These are phyloP conservation scores for Zaprionus inermis DNA, from an alignment of 1,140 invertebrate genomes.

Conservation along the genomic window DNA sequence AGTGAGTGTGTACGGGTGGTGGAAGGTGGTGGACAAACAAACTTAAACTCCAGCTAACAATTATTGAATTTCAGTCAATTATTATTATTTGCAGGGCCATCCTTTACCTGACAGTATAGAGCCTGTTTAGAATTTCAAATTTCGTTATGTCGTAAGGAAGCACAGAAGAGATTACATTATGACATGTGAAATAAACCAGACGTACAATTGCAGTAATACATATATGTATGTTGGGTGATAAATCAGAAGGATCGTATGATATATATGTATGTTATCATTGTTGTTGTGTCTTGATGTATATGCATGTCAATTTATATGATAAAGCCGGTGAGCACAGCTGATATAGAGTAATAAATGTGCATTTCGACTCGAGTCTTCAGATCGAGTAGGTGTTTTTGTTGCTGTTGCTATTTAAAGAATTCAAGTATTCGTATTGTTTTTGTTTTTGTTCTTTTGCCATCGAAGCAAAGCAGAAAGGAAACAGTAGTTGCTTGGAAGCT, in stretches of 20 bases:
- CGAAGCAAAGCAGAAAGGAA: constrained; percentile 58
- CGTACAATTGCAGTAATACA: constrained; percentile 43
- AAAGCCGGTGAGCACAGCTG: constrained; percentile 51
- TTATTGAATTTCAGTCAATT: constrained; percentile 69
- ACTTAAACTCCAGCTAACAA: constrained; percentile 78
- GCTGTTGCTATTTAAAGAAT: constrained; percentile 49
- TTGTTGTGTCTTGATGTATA: constrained; percentile 38
- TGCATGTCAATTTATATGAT: constrained; percentile 76
- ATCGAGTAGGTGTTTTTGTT: constrained; percentile 51
- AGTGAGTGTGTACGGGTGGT: constrained; percentile 21
- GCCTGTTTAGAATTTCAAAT: constrained; percentile 63
- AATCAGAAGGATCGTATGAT: constrained; percentile 37
- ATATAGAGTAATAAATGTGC: constrained; percentile 45
- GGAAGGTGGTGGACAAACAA: constrained; percentile 60
- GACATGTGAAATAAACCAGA: constrained; percentile 56
- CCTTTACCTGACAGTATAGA: constrained; percentile 78
- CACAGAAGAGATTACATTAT: constrained; percentile 69
- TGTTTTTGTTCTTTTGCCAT: constrained; percentile 51
- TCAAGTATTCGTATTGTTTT: constrained; percentile 27
- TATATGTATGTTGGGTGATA: constrained; percentile 22
- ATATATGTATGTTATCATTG: constrained; percentile 26
- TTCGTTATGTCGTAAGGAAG: constrained; percentile 36
- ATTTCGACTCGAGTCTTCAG: constrained; percentile 54
- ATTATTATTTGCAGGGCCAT: constrained; percentile 44
- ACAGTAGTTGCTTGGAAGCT: constrained; percentile 46